These are phyloP conservation scores for Cremastobaeus sp. DNA, from an alignment of 2,888 invertebrate genomes.

Conservation along the genomic window DNA sequence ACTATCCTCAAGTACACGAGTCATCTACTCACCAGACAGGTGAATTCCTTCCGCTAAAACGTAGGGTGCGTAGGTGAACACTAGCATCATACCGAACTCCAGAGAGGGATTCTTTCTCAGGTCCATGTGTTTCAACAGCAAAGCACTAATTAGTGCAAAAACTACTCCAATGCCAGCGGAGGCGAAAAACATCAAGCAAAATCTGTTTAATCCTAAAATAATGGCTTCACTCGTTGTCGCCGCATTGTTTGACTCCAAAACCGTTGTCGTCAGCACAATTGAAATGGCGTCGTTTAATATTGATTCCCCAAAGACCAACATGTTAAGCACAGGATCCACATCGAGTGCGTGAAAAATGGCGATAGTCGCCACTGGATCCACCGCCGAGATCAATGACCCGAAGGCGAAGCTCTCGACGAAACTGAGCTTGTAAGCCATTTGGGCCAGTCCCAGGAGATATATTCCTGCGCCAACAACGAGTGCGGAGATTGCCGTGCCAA, in stretches of 20 bases:
- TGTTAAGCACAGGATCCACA: slow-evolving; percentile 98
- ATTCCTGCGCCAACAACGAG: slow-evolving; percentile 97
- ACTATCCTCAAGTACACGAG: neutral
- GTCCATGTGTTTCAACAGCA: slow-evolving; percentile 96
- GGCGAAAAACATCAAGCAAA: slow-evolving; percentile 98
- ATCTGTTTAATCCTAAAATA: slow-evolving; percentile 91
- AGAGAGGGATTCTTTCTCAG: slow-evolving; percentile 97
- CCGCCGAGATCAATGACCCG: slow-evolving; percentile 98
- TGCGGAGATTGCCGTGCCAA: slow-evolving; percentile 98
- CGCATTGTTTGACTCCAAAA: slow-evolving; percentile 85
- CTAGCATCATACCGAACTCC: slow-evolving; percentile 98
- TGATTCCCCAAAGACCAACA: slow-evolving; percentile 98
- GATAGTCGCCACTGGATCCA: slow-evolving; percentile 99
- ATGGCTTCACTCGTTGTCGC: slow-evolving; percentile 90
- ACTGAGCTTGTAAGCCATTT: slow-evolving; percentile 93
- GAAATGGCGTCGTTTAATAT: slow-evolving; percentile 99
- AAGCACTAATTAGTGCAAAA: slow-evolving; percentile 95
- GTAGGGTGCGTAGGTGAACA: slow-evolving; percentile 99
- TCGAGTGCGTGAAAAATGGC: slow-evolving; percentile 99
- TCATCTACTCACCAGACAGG: slow-evolving; percentile 89
- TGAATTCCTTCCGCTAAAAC: slow-evolving; percentile 98
- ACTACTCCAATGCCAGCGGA: slow-evolving; percentile 97
- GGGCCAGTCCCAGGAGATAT: slow-evolving; percentile 94
- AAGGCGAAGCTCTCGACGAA: slow-evolving; percentile 99
- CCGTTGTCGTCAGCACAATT: slow-evolving; percentile 96